Evolutionary conservation across 2,113 vertebrate genomes (phyloP).

Genomic region (Phainopepla nitens): DNA sequence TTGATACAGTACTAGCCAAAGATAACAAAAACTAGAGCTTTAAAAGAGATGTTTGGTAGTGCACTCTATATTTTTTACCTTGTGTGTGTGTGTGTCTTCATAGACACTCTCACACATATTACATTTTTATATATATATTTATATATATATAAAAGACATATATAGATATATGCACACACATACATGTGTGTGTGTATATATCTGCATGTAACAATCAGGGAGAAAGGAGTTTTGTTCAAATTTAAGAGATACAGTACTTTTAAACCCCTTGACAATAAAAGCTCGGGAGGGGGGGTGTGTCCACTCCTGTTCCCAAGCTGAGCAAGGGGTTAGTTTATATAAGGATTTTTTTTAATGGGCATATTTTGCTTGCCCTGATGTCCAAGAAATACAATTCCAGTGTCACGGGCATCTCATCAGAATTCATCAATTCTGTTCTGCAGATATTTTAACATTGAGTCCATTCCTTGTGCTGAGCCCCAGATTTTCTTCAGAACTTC

Average conservation of each 20-base stretch:
- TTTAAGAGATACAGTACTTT: constrained; percentile 77
- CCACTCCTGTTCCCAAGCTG: constrained; percentile 56
- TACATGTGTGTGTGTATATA: background rate
- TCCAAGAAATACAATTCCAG: constrained; percentile 60
- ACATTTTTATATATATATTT: constrained; percentile 18
- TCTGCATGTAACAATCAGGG: constrained; percentile 40
- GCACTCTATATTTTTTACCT: constrained; percentile 64
- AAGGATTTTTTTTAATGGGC: constrained; percentile 21
- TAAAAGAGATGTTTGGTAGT: constrained; percentile 68
- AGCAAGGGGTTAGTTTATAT: constrained; percentile 20
- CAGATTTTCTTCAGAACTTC: constrained; percentile 93
- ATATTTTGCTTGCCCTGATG: background rate
- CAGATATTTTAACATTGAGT: constrained; percentile 92
- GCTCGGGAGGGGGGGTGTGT: background rate
- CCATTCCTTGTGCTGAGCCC: constrained; percentile 93
- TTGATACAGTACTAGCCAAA: constrained; percentile 73
- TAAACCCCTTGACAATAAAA: constrained; percentile 66
- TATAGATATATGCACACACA: background rate
- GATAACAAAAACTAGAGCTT: constrained; percentile 63
- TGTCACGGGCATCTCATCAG: constrained; percentile 68
- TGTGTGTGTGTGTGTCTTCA: constrained; percentile 57
- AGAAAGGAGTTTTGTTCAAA: constrained; percentile 73
- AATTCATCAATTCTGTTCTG: constrained; percentile 91
- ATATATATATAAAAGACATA: background rate
- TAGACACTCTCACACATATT: constrained; percentile 21